Percentiles rank a stretch among this genome's conserved stretches.
Evolutionary conservation across 2,113 vertebrate species (phyloP).

Genomic region (Tenrec ecaudatus): DNA sequence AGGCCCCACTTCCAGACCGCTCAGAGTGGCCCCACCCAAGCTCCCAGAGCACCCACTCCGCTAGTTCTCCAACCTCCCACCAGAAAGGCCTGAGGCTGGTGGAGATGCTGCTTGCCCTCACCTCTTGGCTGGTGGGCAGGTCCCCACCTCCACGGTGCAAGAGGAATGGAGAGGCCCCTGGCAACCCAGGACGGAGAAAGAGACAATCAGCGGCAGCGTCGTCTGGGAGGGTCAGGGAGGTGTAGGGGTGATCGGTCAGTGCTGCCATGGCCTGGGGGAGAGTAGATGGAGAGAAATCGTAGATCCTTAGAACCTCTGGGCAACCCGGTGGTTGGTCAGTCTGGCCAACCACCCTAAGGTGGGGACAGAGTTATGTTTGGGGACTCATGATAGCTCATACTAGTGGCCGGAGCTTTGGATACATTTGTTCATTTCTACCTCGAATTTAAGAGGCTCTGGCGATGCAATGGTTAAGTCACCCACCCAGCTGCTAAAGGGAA

Average conservation of each 20-base stretch:
- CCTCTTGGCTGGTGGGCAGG: slow-evolving; percentile 90
- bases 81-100: background rate
- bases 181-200: slow-evolving; percentile 89
- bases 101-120: slow-evolving; percentile 57
- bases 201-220: slow-evolving; percentile 92
- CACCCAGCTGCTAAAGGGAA: background rate
- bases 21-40: background rate
- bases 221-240: slow-evolving; percentile 92
- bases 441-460: background rate
- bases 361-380: background rate
- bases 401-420: background rate
- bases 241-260: slow-evolving; percentile 94
- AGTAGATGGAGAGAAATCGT: background rate
- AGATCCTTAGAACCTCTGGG: background rate
- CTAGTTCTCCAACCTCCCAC: background rate
- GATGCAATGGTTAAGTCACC: background rate
- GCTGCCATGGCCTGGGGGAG: slow-evolving; percentile 92
- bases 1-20: background rate
- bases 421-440: background rate
- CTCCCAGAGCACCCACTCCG: background rate
- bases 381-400: background rate
- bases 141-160: slow-evolving; percentile 92
- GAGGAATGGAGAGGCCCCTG: slow-evolving; percentile 87
- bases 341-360: background rate
- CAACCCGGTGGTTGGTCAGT: background rate